Conservation (phyloP, 1,140 invertebrate genomes). For the Penaeus chinensis region DNA sequence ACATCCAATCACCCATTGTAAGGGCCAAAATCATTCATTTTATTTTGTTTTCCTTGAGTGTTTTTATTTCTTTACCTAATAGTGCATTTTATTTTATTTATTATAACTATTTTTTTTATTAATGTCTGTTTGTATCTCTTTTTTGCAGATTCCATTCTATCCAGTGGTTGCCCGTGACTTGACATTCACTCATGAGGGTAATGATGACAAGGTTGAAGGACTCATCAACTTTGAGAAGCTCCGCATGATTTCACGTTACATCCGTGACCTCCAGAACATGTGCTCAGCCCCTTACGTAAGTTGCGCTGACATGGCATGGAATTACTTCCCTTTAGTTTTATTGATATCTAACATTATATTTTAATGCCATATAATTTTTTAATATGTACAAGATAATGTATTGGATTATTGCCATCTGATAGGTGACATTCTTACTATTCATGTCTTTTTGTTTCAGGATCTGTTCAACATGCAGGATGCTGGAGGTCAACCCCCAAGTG, state of each 20-base stretch:
- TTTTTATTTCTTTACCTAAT: not conserved
- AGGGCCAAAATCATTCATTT: conserved; percentile 65
- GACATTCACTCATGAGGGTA: conserved; percentile 97
- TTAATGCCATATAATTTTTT: too few relatives aligned
- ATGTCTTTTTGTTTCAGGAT: conserved; percentile 73
- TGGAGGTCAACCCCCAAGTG: conserved; percentile 84
- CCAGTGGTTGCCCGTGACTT: conserved; percentile 97
- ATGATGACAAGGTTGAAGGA: conserved; percentile 92
- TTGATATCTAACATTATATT: too few relatives aligned
- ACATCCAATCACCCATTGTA: conserved; percentile 90
- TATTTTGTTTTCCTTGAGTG: not conserved
- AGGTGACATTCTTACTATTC: conserved; percentile 23
- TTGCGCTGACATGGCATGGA: not conserved
- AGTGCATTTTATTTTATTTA: too few relatives aligned
- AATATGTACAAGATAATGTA: too few relatives aligned
- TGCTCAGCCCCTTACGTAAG: conserved; percentile 82
- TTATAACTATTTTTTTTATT: not conserved
- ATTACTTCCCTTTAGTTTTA: not conserved
- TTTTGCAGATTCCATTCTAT: conserved; percentile 89
- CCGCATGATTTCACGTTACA: conserved; percentile 98
- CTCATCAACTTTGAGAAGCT: conserved; percentile 99
- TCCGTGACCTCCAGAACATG: conserved; percentile 82
- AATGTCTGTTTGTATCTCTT: conserved; percentile 1
- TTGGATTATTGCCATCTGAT: too few relatives aligned
- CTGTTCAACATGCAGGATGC: conserved; percentile 85